Conservation (phyloP, 2,888 invertebrate species). For the Parapristionchus giblindavisi region DNA sequence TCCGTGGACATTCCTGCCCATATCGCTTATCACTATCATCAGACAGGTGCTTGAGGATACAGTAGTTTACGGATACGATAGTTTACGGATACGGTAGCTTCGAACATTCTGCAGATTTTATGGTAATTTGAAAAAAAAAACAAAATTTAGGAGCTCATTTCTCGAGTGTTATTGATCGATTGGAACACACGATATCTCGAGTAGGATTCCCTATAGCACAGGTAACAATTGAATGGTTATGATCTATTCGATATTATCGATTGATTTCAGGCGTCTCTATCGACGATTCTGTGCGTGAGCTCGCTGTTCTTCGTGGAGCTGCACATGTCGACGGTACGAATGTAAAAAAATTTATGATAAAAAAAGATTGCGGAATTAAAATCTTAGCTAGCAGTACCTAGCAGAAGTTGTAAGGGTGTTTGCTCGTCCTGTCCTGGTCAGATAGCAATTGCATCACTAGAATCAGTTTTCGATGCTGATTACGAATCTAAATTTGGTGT, state of each 20-base stretch:
- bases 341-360: neutral
- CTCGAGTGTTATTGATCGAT: conserved; percentile 44
- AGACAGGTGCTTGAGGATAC: conserved; percentile 50
- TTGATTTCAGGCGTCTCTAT: conserved; percentile 51
- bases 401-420: too few relatives aligned
- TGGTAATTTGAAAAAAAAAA: neutral
- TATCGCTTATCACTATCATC: conserved; percentile 66
- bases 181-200: conserved; percentile 60
- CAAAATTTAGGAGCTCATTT: neutral
- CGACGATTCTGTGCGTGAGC: conserved; percentile 65
- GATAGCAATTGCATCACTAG: too few relatives aligned
- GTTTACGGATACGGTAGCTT: neutral
- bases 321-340: conserved; percentile 64
- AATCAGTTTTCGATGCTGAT: too few relatives aligned
- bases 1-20: conserved; percentile 68
- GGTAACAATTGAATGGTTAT: conserved; percentile 42
- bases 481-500: too few relatives aligned
- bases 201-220: conserved; percentile 68
- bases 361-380: neutral
- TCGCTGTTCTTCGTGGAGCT: conserved; percentile 64
- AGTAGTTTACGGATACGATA: neutral
- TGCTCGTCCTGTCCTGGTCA: conserved; percentile 35
- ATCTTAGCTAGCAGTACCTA: neutral
- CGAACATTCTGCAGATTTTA: neutral
- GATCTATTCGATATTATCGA: neutral